These are phyloP conservation scores for Eristalinus sepulchralis DNA, from an alignment of 2,888 invertebrate species.

Conservation along the genomic window DNA sequence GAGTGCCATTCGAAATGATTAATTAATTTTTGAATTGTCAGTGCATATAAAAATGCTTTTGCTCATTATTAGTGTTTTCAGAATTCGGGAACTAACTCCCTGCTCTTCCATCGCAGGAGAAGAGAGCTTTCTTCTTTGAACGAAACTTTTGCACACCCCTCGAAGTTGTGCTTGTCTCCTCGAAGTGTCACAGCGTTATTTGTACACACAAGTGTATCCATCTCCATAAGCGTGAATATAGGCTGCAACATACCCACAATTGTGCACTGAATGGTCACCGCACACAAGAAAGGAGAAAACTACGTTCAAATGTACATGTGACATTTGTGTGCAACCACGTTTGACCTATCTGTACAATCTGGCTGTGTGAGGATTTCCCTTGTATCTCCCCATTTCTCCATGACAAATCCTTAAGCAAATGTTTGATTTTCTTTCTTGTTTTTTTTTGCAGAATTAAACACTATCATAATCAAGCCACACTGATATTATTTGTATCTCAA, in stretches of 20 bases:
- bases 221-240: not conserved
- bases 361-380: not conserved
- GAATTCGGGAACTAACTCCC: not conserved
- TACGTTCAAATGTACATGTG: not conserved
- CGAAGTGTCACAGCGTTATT: slow-evolving; percentile 31
- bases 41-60: not conserved
- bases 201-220: not conserved
- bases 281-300: slow-evolving; percentile 5
- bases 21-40: not conserved
- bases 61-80: not conserved
- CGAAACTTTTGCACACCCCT: slow-evolving; percentile 31
- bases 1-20: not conserved
- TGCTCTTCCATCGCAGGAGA: slow-evolving; percentile 1
- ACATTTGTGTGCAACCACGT: slow-evolving; percentile 2
- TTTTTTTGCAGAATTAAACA: slow-evolving; percentile 27
- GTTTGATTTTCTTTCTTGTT: slow-evolving; percentile 3
- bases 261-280: not conserved
- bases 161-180: not conserved
- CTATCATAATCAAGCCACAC: slow-evolving; percentile 9
- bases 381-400: not conserved
- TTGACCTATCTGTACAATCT: too few species aligned
- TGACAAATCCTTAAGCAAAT: not conserved
- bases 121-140: slow-evolving; percentile 23
- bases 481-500: slow-evolving; percentile 3
- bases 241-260: not conserved